Evolutionary conservation across 2,797 vertebrate genomes (phyloP), one percentile per base, ranked within the genome.

Genomic region (Epinephelus malabaricus): DNA sequence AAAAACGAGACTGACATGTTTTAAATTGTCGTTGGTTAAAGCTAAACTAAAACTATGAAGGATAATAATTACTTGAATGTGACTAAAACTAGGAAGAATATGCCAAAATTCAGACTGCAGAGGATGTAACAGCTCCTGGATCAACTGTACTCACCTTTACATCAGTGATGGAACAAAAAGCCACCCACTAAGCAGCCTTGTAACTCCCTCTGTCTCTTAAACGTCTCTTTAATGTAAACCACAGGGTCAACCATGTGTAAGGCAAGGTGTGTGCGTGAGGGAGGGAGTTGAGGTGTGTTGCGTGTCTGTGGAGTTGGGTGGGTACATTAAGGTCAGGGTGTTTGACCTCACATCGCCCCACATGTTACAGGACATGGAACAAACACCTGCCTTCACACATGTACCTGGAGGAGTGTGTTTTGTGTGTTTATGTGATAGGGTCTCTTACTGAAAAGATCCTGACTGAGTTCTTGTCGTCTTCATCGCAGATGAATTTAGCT

Each of bases 401-500:
- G 58, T 54, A 12, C 19, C 34, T 18, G 25, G 23, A 47, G 73
- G 6, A 40, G 0, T 51, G 63, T 72, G 76, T 27, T 59, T 21
- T 19, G 27, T 69, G 53, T 50, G 65, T 54, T 58, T 2, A 6
- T 47, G 49, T 56, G 94, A 1, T 95, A 89, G 95, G 94, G 87
- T 49, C 14, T 56, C 96, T 96, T 93, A 99, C 98, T 49, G 95
- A 96, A 86, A 98, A 97, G 43, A 93, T 94, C 88, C 96, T 96
- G 59, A 95, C 94, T 23, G 95, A 87, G 58, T 85, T 95, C 30
- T 92, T 91, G 61, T 97, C 96, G 69, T 96, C 96, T 86, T 94
- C 94, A 64, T 95, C 91, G 69, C 96, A 95, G 93, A 97, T 94
- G 82, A 97, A 95, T 88, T 97, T 97, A 14, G 96, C 96, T 86